Base-by-base conservation (phyloP, 2,888 invertebrate species). In the Euproctis similis region DNA sequence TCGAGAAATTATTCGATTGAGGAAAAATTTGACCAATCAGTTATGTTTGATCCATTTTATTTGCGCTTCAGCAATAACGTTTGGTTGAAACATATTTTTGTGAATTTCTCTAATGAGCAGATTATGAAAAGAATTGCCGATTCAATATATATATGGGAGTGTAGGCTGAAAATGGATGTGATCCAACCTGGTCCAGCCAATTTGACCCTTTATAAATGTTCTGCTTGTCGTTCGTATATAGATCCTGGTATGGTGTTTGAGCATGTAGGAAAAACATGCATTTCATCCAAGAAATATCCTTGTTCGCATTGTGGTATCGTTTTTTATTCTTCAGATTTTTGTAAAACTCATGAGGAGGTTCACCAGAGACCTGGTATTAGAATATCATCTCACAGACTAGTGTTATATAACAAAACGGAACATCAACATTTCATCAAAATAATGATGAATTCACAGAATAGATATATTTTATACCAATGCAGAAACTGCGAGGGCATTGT, bases 51-150 rank as follows among this genome's bases (percentile, higher is more conserved):
- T 44, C 55, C 59, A 13, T 55, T 59, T 42, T 64, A 68, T 49
- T 67, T 72, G 43, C 53, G 58, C 21, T 51, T 49, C 3, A 52
- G 60, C 17, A 65, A 62, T 40, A 39, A 50, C 8, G 42, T 58
- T 28, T 78, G 80, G 80, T 34, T 53, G 2, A 52, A 63, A 39
- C 69, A 74, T 44, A 26, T 77, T 26, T 76, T 70, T 59, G 44
- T 51, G 19, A 42, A 52, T 11, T 26, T 66, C 18, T 28, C 55
- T 14, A 36, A 47, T 31, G 36, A 55, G 19, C 28, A 53, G 32
- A 38, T 53, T 11, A 25, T 45, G 26, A 36, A 48, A 28, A 52
- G 65, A 42, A 41, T 74, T 23, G 34, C 42, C 11, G 45, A 58
- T 34, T 71, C 77, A 8, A 65, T 73, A 24, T 78, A 77, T 33